Evolutionary conservation across 92 coral and sea anemone species (phyloP), one percentile per base, ranked within the genome.

Genomic region (Nematostella vectensis): DNA sequence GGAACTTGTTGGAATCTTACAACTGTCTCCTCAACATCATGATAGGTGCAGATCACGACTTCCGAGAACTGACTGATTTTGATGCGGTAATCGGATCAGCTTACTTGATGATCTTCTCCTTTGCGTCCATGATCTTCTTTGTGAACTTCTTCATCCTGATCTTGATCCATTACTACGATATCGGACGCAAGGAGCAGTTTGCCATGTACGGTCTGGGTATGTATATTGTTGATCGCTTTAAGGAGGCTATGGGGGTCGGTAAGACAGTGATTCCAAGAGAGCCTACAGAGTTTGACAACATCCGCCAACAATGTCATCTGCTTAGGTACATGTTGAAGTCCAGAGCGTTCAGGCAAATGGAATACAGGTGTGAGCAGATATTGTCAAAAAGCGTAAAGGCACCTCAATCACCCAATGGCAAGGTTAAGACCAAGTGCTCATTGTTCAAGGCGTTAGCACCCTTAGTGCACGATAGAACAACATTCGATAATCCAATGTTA

Each of bases 61-160:
- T 59, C 13, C 2, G 18, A 10, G 47, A 50, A n/a, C 61, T 66
- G 11, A 48, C 54, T 17, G 50, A 39, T 13, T 11, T 43, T 12
- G 27, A 76, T 23, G 23, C 1, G 4, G 11, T 66, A 43, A 27
- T 68, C 1, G 76, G 76, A 2, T 71, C 83, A 22, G 60, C 27
- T 1, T 68, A 31, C 31, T 55, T 69, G 54, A 45, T 62, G 10
- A 2, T 30, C 2, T 68, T 47, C 54, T 47, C 57, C 27, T 15
- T 75, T 8, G 30, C 40, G 10, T 71, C 73, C 17, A 53, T 47
- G 25, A 20, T 68, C 8, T 25, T 75, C 28, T 75, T 71, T 55
- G 42, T 69, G 0, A 68, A 68, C 50, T 16, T 61, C 56, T 68
- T 75, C 30, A 62, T 75, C 6, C 63, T 71, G 53, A 75, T 75